These are phyloP conservation scores for Harpegnathos saltator DNA, from an alignment of 1,140 invertebrate genomes.

Conservation along the genomic window DNA sequence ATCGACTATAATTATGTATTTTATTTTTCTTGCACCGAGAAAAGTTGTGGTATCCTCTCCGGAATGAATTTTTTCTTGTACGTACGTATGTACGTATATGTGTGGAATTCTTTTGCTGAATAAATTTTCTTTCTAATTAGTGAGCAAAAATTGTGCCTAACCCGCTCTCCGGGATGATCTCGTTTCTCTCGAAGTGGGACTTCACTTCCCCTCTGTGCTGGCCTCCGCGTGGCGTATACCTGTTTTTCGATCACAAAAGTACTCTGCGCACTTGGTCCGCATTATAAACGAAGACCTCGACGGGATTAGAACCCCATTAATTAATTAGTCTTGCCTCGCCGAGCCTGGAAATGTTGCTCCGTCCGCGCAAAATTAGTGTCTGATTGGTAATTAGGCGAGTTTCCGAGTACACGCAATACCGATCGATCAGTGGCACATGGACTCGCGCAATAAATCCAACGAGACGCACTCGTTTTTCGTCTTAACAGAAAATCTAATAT, in stretches of 20 bases:
- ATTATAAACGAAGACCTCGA: background rate
- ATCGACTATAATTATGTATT: background rate
- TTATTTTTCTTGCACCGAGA: background rate
- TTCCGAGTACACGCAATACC: background rate
- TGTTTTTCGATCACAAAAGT: slow-evolving; percentile 29
- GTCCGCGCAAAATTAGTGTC: background rate
- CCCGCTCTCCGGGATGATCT: slow-evolving; percentile 6
- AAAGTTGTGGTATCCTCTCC: background rate
- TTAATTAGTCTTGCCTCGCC: slow-evolving; percentile 38
- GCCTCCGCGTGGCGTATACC: slow-evolving; percentile 12
- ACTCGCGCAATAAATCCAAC: background rate
- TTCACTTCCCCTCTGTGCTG: slow-evolving; percentile 43
- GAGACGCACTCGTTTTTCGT: too few relatives aligned
- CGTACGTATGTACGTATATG: too few relatives aligned
- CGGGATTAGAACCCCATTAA: slow-evolving; percentile 33
- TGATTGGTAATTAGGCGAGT: background rate
- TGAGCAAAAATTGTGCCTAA: slow-evolving; percentile 28
- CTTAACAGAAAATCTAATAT: too few relatives aligned
- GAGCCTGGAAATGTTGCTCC: slow-evolving; percentile 1
- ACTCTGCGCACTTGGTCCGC: background rate
- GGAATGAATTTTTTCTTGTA: slow-evolving; percentile 9
- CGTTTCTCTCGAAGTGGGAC: slow-evolving; percentile 38
- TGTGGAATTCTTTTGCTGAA: slow-evolving; percentile 17
- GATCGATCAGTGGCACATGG: background rate
- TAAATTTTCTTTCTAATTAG: slow-evolving; percentile 26